Evolutionary conservation across 2,888 invertebrate species (phyloP), one percentile per base, ranked within the genome.

Genomic region (Rhingia rostrata): DNA sequence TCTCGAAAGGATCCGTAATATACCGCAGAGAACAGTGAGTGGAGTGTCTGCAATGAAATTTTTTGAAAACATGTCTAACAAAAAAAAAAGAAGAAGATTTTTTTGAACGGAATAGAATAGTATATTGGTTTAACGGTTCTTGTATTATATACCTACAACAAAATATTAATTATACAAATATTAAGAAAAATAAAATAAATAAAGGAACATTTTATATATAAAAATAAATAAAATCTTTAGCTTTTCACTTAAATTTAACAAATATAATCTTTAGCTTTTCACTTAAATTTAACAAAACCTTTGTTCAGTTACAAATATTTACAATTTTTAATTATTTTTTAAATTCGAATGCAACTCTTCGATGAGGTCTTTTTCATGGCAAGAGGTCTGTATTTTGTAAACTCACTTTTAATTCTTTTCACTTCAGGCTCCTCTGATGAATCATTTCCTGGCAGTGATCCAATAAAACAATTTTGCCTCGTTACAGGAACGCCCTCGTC

Each of bases 401-500:
- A 4, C 12, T 56, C 51, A 22, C 7, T 66, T 14, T 60, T 14
- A 63, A 47, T 7, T 53, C 35, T 39, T 66, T 72, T 14, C 47
- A 37, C 6, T 43, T 30, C 6, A 49, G n/a, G 45, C 10, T 43
- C 30, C 3, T 53, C 53, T 53, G 51, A 3, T 10, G 22, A n/a
- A 12, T 45, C 22, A 45, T n/a, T 45, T 10, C 64, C 72, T 56
- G 78, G 90, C 33, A 88, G 64, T 6, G 74, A 82, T 10, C 90
- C 91, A 0, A 91, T 54, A 56, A 91, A 91, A 53, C 91, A 90
- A 66, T 91, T 90, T 81, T 90, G 91, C 4, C 91, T 88, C 58
- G 86, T 86, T 4, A 91, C 89, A 1, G 91, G 90, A 35, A 88
- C 82, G 35, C 61, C 72, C 6, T 70, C 67, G 9, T 73, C 30